Evolutionary conservation across 2,888 invertebrate species (phyloP), one percentile per base, ranked within the genome.

Genomic region (Aphodius granarius): DNA sequence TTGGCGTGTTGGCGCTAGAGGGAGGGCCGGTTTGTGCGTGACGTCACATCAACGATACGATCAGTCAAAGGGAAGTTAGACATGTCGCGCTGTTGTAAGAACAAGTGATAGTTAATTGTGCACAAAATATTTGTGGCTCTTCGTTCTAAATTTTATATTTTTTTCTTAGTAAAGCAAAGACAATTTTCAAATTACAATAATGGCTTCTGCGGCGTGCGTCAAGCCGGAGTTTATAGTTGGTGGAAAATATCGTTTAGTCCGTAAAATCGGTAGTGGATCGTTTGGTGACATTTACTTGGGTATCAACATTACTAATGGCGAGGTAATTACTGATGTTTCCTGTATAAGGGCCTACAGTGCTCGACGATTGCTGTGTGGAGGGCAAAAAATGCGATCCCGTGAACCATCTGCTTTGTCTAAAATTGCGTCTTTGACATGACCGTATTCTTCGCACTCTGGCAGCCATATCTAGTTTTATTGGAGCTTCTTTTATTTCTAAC

Each of bases 201-300:
- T 88, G 88, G 85, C 86, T 81, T 82, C 86, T 80, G 82, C 85
- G 82, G 81, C 84, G 79, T 81, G 82, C 80, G 84, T 85, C 75
- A 91, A 91, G 88, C 89, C 89, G 86, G 95, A 95, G 88, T 93
- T 95, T 88, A 91, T 95, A 87, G 94, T 97, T 88, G 95, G 95
- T 87, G 95, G 95, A 85, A 97, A 95, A 90, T 98, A 97, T 91
- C 94, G 97, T 88, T 91, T 98, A 86, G 94, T 97, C 86, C 93
- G 97, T 84, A 98, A 97, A 92, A 97, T 99, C 88, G 97, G 99
- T 85, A 97, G 97, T 89, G 99, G 99, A 83, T 99, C 99, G 81
- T 99, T 99, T 88, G 99, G 99, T 86, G 99, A 99, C 90, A 99
- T 99, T 88, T 99, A 97, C 90, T 91, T 99, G 88, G 98, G 96